phyloP scores from a whole-genome alignment of 2,113 vertebrate species.

The Conger conger region DNA sequence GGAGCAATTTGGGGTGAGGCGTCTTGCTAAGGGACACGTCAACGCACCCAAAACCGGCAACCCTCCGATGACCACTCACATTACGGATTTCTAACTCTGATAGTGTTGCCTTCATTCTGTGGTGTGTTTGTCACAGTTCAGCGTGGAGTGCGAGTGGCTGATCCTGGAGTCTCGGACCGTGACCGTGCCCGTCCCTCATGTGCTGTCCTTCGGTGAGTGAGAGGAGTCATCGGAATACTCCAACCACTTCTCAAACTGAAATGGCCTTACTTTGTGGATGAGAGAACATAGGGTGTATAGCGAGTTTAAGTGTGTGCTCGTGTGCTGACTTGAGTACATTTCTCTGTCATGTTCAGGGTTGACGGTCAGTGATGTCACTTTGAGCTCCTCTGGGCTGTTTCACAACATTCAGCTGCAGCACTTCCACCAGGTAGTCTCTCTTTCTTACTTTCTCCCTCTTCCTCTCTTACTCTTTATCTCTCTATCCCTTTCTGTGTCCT shows the following conservation, averaged over 20 bases:
- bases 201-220: constrained; percentile 87
- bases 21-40: too few species aligned
- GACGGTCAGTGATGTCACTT: constrained; percentile 72
- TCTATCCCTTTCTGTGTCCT: background rate
- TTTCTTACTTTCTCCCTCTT: background rate
- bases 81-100: background rate
- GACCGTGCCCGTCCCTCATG: constrained; percentile 77
- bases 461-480: constrained; percentile 12
- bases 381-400: constrained; percentile 81
- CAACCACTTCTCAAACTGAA: background rate
- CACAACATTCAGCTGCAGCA: constrained; percentile 82
- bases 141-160: constrained; percentile 91
- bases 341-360: constrained; percentile 74
- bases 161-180: constrained; percentile 72
- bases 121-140: constrained; percentile 71
- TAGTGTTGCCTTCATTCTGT: background rate
- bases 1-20: too few species aligned
- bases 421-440: constrained; percentile 78
- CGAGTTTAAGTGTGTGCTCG: background rate
- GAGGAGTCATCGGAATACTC: background rate
- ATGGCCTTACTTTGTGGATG: background rate
- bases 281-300: background rate
- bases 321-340: background rate
- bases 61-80: too few species aligned
- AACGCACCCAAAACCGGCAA: too few species aligned